Base-by-base conservation (phyloP, 2,113 vertebrate genomes). In the Apistogramma diplotaenia region DNA sequence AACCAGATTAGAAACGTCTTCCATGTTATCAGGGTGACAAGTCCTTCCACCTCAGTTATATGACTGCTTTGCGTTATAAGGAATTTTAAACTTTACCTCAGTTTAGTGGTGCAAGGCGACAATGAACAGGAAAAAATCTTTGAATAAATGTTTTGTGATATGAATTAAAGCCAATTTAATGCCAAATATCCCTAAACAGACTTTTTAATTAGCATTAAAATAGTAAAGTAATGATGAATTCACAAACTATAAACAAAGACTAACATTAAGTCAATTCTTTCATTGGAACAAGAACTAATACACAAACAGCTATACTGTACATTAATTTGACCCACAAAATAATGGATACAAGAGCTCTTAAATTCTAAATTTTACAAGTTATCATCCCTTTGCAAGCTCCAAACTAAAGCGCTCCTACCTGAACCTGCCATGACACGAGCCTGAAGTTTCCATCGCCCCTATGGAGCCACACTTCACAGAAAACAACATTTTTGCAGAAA, bases 401-500 rank as follows among this genome's bases (percentile, higher is more conserved):
- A 60, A 27, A 23, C 51, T 15, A 19, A 49, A 33, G 43, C 51
- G 35, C 35, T 61, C 23, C 43, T 58, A 59, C 46, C 76, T 81
- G 9, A 82, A 57, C 59, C 78, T 67, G 83, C 74, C 51, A 82
- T 65, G 61, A 87, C 89, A 84, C 65, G 79, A 86, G 89, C 87
- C 67, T 85, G 75, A 82, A 87, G 35, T 79, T 73, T 77, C 75
- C 81, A 19, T 79, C 90, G 57, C 82, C 80, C n/a, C n/a, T 49
- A 35, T 70, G 72, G 74, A 77, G 79, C 62, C 51, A 80, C 72
- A 81, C 83, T 87, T 85, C 54, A 87, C 82, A 79, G 29, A 74
- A 88, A 89, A 85, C 57, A 85, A 62, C 60, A 16, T 65, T 65
- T 87, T 85, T 54, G 85, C 78, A 67, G 40, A 74, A 88, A 89